Percentiles rank a stretch among this genome's conserved stretches.
Evolutionary conservation across 2,797 vertebrate genomes (phyloP).

Genomic region (Galaxias olidus): DNA sequence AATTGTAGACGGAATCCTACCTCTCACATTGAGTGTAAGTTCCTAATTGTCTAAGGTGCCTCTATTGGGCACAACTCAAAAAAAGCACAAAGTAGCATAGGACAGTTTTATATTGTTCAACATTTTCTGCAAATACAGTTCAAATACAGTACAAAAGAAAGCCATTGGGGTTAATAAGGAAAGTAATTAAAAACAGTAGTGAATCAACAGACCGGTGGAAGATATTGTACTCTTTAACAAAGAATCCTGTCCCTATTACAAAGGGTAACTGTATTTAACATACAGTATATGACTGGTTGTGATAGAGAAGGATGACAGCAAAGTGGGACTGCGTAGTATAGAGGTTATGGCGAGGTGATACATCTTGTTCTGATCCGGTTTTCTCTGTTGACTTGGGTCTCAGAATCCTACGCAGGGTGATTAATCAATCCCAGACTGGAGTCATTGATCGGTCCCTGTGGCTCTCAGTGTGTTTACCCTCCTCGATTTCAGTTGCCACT

Average conservation of each 20-base stretch:
- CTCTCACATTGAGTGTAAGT: neutral
- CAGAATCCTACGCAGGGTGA: conserved; percentile 75
- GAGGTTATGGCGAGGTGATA: conserved; percentile 64
- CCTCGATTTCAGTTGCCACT: conserved; percentile 79
- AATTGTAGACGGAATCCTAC: conserved; percentile 33
- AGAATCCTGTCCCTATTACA: too few relatives aligned
- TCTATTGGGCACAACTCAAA: too few relatives aligned
- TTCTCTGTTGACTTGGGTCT: conserved; percentile 67
- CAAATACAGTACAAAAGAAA: too few relatives aligned
- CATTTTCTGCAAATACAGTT: too few relatives aligned
- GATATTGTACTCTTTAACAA: too few relatives aligned
- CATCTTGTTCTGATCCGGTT: conserved; percentile 78
- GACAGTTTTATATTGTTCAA: too few relatives aligned
- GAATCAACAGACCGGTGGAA: too few relatives aligned
- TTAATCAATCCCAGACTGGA: conserved; percentile 78
- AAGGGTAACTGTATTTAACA: too few relatives aligned
- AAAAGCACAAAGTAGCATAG: too few relatives aligned
- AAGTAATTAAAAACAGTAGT: too few relatives aligned
- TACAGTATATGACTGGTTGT: too few relatives aligned
- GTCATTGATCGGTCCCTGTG: conserved; percentile 70
- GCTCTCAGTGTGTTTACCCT: conserved; percentile 72
- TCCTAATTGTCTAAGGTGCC: neutral
- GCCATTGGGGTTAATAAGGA: too few relatives aligned
- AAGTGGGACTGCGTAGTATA: conserved; percentile 53
- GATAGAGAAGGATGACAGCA: conserved; percentile 40